Conservation (phyloP, 2,113 vertebrate genomes). For the Taxidea taxus region DNA sequence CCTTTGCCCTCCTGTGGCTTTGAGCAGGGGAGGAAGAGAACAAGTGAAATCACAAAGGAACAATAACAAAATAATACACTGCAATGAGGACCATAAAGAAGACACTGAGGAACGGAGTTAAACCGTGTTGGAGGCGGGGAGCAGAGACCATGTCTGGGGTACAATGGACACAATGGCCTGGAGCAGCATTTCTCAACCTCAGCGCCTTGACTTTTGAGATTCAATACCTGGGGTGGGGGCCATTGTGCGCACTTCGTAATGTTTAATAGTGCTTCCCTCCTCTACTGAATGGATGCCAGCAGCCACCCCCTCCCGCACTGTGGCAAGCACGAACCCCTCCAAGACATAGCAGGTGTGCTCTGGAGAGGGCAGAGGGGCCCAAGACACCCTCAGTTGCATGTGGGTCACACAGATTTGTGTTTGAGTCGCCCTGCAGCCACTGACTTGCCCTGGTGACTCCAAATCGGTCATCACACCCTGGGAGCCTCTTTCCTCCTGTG, state of each 20-base stretch:
- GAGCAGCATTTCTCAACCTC: not conserved
- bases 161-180: not conserved
- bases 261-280: not conserved
- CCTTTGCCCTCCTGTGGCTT: not conserved
- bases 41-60: not conserved
- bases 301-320: not conserved
- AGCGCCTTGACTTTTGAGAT: not conserved
- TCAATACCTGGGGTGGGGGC: fast-evolving
- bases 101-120: not conserved
- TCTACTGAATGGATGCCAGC: not conserved
- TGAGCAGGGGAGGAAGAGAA: not conserved
- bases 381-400: not conserved
- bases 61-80: not conserved
- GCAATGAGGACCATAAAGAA: not conserved
- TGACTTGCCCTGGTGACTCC: not conserved
- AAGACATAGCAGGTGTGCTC: not conserved
- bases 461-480: not conserved
- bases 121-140: not conserved
- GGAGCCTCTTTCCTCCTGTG: not conserved
- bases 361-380: not conserved
- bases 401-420: not conserved
- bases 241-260: not conserved
- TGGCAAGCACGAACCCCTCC: not conserved
- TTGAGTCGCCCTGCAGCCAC: not conserved
- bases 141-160: not conserved